A percentile compares a stretch with the other conserved stretches of the same genome.
Evolutionary conservation across 2,113 vertebrate species (phyloP).

Genomic region (Otocyon megalotis): DNA sequence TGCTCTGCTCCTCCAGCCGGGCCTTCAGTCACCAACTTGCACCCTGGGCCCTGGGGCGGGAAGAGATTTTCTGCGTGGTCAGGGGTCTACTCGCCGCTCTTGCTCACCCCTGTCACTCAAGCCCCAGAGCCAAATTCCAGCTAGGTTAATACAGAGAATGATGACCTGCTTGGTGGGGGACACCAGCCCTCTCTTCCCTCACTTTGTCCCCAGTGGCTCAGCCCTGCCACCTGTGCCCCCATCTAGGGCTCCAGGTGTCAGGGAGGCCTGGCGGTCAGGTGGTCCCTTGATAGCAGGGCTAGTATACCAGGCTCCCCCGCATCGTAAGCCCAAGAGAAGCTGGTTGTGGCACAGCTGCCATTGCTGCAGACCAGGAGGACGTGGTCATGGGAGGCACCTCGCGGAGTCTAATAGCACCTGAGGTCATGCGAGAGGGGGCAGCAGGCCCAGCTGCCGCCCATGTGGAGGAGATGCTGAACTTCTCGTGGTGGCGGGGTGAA

Average conservation of each 20-base stretch:
- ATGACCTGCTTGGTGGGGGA: neutral
- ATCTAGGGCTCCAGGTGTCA: neutral
- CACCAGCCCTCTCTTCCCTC: neutral
- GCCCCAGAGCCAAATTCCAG: neutral
- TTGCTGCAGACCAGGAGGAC: neutral
- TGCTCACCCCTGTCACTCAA: neutral
- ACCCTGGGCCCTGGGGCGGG: neutral
- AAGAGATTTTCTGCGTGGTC: neutral
- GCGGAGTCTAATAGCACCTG: neutral
- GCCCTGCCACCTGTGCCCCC: no score
- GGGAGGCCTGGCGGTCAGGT: neutral
- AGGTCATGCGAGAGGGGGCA: neutral
- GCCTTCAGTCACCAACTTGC: neutral
- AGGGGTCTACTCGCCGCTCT: neutral
- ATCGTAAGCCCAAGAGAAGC: neutral
- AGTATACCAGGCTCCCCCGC: neutral
- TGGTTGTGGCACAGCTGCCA: rapidly evolving
- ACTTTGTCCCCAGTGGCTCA: neutral
- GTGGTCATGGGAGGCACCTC: neutral
- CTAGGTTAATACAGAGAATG: neutral
- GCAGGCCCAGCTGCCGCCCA: neutral
- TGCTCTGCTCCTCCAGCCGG: neutral
- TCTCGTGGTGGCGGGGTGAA: neutral
- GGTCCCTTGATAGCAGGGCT: neutral
- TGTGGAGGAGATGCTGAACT: neutral